A percentile compares a stretch with the other conserved stretches of the same genome.
Conservation (phyloP, 2,113 vertebrate species). For the Geococcyx californianus region DNA sequence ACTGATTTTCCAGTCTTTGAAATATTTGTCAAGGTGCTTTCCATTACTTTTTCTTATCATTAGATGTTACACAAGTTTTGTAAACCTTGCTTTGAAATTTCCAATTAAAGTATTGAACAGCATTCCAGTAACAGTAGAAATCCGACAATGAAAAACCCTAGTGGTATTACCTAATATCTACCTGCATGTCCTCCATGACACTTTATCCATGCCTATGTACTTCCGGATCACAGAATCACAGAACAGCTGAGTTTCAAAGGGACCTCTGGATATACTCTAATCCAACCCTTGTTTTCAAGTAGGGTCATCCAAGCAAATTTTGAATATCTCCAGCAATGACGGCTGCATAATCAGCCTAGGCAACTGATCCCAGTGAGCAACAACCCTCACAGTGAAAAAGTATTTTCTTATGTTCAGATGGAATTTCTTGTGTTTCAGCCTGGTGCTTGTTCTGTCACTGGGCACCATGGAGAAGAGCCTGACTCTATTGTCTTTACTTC, state of each 20-base stretch:
- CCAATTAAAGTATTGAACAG: not conserved
- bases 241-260: not conserved
- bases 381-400: not conserved
- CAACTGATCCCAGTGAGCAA: not conserved
- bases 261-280: not conserved
- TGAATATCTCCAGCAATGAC: not conserved
- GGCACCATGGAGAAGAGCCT: not conserved
- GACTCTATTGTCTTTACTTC: not conserved
- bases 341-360: not conserved
- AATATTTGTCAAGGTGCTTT: not conserved
- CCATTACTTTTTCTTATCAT: too few relatives aligned
- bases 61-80: too few relatives aligned
- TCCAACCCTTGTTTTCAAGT: not conserved
- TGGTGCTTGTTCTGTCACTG: not conserved
- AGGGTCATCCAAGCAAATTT: not conserved
- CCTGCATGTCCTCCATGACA: not conserved
- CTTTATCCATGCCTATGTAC: too few relatives aligned
- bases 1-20: not conserved
- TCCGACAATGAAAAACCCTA: not conserved
- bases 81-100: not conserved
- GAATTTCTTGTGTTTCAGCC: not conserved
- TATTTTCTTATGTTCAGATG: not conserved
- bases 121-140: not conserved
- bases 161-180: not conserved
- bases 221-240: not conserved